These are phyloP conservation scores for Lagria hirta DNA, from an alignment of 2,888 invertebrate species.

Conservation along the genomic window DNA sequence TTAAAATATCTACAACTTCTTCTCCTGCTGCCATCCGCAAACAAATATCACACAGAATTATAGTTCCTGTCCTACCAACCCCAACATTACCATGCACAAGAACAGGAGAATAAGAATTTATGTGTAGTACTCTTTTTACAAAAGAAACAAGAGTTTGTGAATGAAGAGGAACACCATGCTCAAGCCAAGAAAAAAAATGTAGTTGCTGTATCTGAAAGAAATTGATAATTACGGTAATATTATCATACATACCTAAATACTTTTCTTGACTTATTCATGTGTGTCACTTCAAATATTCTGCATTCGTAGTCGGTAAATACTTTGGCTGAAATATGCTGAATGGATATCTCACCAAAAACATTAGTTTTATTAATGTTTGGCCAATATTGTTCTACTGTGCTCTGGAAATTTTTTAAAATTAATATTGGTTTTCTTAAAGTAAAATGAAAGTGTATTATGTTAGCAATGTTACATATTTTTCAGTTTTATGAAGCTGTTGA, in stretches of 20 bases:
- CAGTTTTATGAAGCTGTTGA: no score
- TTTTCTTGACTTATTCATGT: conserved; percentile 41
- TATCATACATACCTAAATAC: no score
- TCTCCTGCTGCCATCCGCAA: conserved; percentile 55
- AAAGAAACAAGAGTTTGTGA: conserved; percentile 49
- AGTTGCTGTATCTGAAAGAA: conserved; percentile 52
- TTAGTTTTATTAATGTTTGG: conserved; percentile 53
- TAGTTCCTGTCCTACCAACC: conserved; percentile 63
- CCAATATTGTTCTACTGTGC: conserved; percentile 59
- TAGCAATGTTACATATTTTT: background rate
- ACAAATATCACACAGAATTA: conserved; percentile 61
- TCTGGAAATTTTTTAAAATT: conserved; percentile 41
- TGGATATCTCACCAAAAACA: conserved; percentile 46
- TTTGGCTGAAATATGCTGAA: conserved; percentile 44
- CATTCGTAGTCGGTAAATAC: conserved; percentile 50
- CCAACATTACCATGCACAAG: conserved; percentile 64
- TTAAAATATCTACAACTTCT: conserved; percentile 46
- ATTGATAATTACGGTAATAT: conserved; percentile 1
- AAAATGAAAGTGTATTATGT: background rate
- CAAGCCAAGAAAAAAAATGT: conserved; percentile 59
- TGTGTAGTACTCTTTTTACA: conserved; percentile 47
- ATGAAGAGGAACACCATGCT: conserved; percentile 55
- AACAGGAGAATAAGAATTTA: conserved; percentile 49
- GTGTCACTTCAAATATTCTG: conserved; percentile 44
- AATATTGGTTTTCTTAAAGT: conserved; percentile 6